phyloP scores from a whole-genome alignment of 64 coral and sea anemone species.

The Actinia equina region DNA sequence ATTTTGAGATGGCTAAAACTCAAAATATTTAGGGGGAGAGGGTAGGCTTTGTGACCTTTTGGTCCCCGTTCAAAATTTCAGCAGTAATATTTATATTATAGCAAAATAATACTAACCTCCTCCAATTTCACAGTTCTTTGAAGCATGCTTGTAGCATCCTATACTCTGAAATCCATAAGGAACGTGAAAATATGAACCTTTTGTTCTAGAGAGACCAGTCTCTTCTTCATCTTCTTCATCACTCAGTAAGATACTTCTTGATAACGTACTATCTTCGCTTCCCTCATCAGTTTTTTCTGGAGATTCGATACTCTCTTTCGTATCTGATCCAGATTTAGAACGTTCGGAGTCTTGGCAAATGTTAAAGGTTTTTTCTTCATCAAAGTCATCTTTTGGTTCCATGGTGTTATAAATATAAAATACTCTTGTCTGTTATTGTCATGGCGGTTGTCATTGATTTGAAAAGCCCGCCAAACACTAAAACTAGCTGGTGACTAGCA shows the following conservation, averaged over 20 bases:
- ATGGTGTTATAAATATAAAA: neutral
- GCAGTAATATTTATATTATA: too few species aligned
- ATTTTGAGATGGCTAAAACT: too few species aligned
- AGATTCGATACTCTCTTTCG: neutral
- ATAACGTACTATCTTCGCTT: neutral
- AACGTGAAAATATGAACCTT: slow-evolving; percentile 71
- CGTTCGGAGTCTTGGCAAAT: neutral
- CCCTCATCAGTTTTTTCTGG: neutral
- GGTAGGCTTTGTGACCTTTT: too few species aligned
- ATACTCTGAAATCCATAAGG: slow-evolving; percentile 85
- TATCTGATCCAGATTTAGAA: neutral
- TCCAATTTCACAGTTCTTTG: slow-evolving; percentile 90
- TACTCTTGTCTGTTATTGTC: neutral
- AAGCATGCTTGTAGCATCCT: slow-evolving; percentile 81
- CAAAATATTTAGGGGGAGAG: too few species aligned
- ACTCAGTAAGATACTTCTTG: neutral
- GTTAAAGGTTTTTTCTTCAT: neutral
- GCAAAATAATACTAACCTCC: slow-evolving; percentile 38
- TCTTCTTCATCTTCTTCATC: slow-evolving; percentile 26
- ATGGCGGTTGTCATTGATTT: neutral
- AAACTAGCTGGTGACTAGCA: neutral
- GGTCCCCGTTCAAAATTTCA: too few species aligned
- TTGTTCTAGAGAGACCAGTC: slow-evolving; percentile 4
- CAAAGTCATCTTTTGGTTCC: neutral
- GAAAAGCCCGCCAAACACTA: slow-evolving; percentile 16